phyloP scores from a whole-genome alignment of 2,888 invertebrate genomes.

The Entomobrya proxima region DNA sequence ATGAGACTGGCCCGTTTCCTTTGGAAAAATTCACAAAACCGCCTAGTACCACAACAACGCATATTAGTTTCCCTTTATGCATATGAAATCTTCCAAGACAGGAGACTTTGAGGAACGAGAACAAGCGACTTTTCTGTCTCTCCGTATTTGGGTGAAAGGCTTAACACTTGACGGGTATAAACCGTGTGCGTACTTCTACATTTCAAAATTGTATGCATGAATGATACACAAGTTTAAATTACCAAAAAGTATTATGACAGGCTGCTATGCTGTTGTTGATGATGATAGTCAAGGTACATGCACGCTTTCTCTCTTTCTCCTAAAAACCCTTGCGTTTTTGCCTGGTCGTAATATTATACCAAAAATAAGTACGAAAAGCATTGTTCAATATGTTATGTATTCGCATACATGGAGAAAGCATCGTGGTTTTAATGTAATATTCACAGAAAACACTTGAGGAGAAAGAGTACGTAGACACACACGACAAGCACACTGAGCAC shows the following conservation, averaged over 20 bases:
- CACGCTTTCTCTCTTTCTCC: too few relatives aligned
- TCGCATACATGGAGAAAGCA: too few relatives aligned
- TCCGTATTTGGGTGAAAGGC: not conserved
- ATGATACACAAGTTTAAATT: not conserved
- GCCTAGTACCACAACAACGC: not conserved
- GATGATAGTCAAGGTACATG: not conserved
- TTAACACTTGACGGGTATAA: not conserved
- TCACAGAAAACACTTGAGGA: not conserved
- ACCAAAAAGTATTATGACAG: slow-evolving; percentile 8
- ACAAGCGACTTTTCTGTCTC: not conserved
- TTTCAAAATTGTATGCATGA: not conserved
- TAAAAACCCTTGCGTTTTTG: too few relatives aligned
- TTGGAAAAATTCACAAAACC: not conserved
- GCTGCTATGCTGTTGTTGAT: not conserved
- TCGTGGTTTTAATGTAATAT: slow-evolving; percentile 2
- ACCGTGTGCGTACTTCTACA: not conserved
- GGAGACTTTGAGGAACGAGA: not conserved
- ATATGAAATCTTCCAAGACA: not conserved
- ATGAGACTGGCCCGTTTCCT: not conserved
- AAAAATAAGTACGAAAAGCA: not conserved
- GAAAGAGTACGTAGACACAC: not conserved
- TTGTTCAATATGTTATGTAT: too few relatives aligned
- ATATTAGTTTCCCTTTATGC: not conserved
- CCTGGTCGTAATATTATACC: not conserved
- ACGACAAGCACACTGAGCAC: not conserved